These are phyloP conservation scores for Xenopus borealis DNA, from an alignment of 2,113 vertebrate genomes.

Conservation along the genomic window DNA sequence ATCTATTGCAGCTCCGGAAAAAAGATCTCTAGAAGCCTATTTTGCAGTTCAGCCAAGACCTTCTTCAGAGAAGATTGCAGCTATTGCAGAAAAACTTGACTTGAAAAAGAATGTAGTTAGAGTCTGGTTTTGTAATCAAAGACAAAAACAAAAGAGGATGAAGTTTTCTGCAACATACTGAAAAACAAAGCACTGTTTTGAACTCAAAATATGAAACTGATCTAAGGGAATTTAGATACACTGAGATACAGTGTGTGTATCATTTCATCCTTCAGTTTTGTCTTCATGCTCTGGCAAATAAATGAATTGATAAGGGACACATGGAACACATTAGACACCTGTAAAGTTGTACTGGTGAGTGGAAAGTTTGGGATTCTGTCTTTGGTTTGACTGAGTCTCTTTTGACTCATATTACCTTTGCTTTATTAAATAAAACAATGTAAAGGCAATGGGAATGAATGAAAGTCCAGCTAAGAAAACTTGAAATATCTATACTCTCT, in stretches of 20 bases:
- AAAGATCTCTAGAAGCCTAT: conserved; percentile 87
- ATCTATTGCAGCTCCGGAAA: conserved; percentile 86
- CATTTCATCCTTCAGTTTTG: conserved; percentile 7
- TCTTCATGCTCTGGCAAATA: conserved; percentile 36
- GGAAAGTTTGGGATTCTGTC: conserved; percentile 31
- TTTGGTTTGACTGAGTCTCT: conserved; percentile 13
- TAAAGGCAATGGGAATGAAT: conserved; percentile 33
- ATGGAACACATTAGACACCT: conserved; percentile 28
- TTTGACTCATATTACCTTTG: not conserved
- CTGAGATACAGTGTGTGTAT: conserved; percentile 12
- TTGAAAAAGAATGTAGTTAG: conserved; percentile 93
- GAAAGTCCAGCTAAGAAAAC: conserved; percentile 48
- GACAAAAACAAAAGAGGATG: conserved; percentile 94
- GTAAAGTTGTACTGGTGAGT: conserved; percentile 45
- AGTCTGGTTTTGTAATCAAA: conserved; percentile 92
- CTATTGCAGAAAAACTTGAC: conserved; percentile 90
- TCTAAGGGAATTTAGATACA: conserved; percentile 35
- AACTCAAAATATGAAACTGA: conserved; percentile 22
- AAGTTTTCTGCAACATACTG: conserved; percentile 92
- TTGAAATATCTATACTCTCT: conserved; percentile 50
- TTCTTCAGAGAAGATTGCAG: conserved; percentile 89
- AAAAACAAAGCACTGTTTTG: conserved; percentile 37
- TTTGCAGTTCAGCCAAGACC: conserved; percentile 87
- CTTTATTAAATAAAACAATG: not conserved
- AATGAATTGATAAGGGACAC: conserved; percentile 23